Base-by-base conservation (phyloP, 1,140 invertebrate genomes). In the Drosophila athabasca region DNA sequence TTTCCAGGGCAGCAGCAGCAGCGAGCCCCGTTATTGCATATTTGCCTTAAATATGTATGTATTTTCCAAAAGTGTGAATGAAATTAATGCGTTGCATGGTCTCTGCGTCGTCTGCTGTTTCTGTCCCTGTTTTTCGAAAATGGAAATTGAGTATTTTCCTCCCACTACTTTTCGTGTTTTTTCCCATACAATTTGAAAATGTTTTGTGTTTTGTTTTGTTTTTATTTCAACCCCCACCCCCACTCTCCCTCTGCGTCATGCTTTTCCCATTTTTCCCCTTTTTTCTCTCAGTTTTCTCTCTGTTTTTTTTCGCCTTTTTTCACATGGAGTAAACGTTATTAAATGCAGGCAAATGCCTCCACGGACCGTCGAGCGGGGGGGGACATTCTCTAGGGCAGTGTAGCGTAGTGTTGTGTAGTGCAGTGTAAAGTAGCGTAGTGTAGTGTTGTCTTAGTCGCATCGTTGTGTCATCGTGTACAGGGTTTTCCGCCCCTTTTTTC, bases 41-140 rank as follows among this genome's bases (percentile, higher is more conserved):
- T 87, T 87, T 87, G 74, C 82, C 79, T 78, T 78, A 81, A 82
- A 85, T 87, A 85, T 85, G 82, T 87, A 85, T 85, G 82, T 87
- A 85, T 85, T 88, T 87, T 88, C 73, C 64, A 53, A 46, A 88
- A 89, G 83, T 88, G 83, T 88, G 83, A 88, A 89, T 89, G 83
- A 88, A 89, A 88, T 88, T 89, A 89, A 88, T 88, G 83, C 83
- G 78, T 76, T 88, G 74, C 71, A 64, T 70, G 64, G 74, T 76
- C 22, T 52, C 44, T 55, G 17, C 58, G 59, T 62, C 43, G 24
- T 26, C 24, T 64, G 17, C 17, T 19, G 24, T 26, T 3, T 64
- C 43, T 6, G 26, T 54, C 19, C n/a, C 45, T 45, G 48, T 46
- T 44, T n/a, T 24, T 54, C 26, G 46, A 51, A 57, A 66, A 69